phyloP scores from a whole-genome alignment of 2,113 vertebrate genomes.

The Tretioscincus oriximinensis region DNA sequence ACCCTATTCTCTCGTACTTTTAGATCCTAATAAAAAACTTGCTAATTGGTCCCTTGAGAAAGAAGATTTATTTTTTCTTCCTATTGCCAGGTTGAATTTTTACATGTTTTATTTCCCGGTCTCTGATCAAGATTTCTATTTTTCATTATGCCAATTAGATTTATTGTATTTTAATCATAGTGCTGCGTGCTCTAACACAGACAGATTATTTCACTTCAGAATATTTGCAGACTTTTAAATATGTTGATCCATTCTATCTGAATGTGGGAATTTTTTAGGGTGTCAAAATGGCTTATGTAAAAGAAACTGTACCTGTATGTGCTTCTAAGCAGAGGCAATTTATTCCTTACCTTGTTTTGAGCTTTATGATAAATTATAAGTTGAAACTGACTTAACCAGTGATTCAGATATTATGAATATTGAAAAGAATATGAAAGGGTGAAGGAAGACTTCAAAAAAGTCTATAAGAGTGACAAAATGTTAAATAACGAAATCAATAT shows the following conservation, averaged over 20 bases:
- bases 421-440: background rate
- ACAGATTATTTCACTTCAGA: too few species aligned
- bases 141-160: too few species aligned
- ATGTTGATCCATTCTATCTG: background rate
- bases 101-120: too few species aligned
- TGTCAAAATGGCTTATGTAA: background rate
- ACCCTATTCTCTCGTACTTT: too few species aligned
- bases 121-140: too few species aligned
- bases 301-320: background rate
- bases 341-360: background rate
- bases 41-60: too few species aligned
- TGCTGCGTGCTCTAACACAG: too few species aligned
- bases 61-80: too few species aligned
- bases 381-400: background rate
- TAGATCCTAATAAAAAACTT: too few species aligned
- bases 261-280: conserved; percentile 10
- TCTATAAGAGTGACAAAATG: background rate
- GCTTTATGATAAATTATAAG: conserved; percentile 20
- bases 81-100: too few species aligned
- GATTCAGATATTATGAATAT: conserved; percentile 10
- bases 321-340: conserved; percentile 5
- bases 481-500: background rate
- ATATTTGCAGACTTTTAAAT: too few species aligned
- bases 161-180: too few species aligned
- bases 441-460: background rate